Evolutionary conservation across 2,113 vertebrate genomes (phyloP).

Genomic region (Epinephelus lanceolatus): DNA sequence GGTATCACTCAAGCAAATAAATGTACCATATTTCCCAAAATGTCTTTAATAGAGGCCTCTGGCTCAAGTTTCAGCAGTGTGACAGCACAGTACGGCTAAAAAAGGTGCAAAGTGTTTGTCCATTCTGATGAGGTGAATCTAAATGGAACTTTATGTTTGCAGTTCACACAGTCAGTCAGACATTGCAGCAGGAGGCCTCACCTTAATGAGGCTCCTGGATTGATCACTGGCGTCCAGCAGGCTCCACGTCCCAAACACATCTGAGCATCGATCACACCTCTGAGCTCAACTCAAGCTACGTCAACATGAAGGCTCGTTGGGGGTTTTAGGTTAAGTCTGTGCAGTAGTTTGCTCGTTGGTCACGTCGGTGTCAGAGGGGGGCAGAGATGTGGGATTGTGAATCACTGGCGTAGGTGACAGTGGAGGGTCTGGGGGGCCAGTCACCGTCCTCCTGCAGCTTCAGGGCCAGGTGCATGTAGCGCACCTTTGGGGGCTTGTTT

Average conservation of each 20-base stretch:
- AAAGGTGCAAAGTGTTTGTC: background rate
- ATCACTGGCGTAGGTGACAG: constrained; percentile 87
- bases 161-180: constrained; percentile 9
- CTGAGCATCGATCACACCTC: background rate
- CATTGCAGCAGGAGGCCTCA: background rate
- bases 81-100: background rate
- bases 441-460: constrained; percentile 90
- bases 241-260: background rate
- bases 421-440: constrained; percentile 92
- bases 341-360: constrained; percentile 2
- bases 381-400: constrained; percentile 46
- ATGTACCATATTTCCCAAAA: background rate
- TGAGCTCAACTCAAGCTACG: background rate
- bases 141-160: constrained; percentile 1
- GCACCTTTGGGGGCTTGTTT: constrained; percentile 85
- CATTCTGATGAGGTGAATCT: background rate
- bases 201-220: constrained; percentile 5
- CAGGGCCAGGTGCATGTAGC: constrained; percentile 91
- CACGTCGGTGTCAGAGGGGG: constrained; percentile 44
- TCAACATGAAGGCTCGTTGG: too few relatives aligned
- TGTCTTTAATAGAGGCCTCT: background rate
- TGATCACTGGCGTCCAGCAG: background rate
- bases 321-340: constrained; percentile 17
- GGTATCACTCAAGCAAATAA: background rate
- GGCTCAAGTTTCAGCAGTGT: constrained; percentile 31